Conservation (phyloP, 2,888 invertebrate genomes). For the Cosmopolites sordidus region DNA sequence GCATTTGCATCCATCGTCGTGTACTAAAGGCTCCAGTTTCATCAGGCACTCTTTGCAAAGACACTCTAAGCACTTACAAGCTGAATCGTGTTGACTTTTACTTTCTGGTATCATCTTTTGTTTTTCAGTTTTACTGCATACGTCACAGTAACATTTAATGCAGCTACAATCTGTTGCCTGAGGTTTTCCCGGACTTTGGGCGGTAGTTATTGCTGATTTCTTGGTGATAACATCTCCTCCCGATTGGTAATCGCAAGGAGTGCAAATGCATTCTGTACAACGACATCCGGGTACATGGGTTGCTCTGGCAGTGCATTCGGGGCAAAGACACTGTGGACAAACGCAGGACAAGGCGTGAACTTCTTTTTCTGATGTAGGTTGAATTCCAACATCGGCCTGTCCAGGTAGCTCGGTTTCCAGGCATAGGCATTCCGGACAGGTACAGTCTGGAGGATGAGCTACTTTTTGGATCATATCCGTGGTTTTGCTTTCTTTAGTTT, state of each 20-base stretch:
- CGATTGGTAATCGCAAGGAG: conserved; percentile 7
- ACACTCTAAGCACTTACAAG: conserved; percentile 16
- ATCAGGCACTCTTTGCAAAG: conserved; percentile 23
- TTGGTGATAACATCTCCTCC: background rate
- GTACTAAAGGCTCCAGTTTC: background rate
- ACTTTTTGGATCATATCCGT: background rate
- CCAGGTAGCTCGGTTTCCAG: background rate
- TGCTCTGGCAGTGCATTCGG: conserved; percentile 11
- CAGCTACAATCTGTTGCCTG: conserved; percentile 17
- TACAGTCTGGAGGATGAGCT: conserved; percentile 8
- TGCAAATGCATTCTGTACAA: conserved; percentile 25
- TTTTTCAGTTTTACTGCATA: conserved; percentile 13
- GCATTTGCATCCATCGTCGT: conserved; percentile 19
- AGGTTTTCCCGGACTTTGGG: background rate
- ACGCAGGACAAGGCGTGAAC: conserved; percentile 25
- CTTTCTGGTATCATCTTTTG: background rate
- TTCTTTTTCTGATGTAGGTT: conserved; percentile 15
- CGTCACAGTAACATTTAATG: conserved; percentile 19
- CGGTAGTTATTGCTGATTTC: background rate
- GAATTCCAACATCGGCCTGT: background rate
- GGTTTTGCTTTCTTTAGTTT: background rate
- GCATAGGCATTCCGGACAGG: conserved; percentile 18
- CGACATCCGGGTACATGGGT: conserved; percentile 23
- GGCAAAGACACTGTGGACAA: conserved; percentile 25
- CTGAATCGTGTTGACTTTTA: background rate